Conservation (phyloP, 2,797 vertebrate genomes). For the Periparus ater region DNA sequence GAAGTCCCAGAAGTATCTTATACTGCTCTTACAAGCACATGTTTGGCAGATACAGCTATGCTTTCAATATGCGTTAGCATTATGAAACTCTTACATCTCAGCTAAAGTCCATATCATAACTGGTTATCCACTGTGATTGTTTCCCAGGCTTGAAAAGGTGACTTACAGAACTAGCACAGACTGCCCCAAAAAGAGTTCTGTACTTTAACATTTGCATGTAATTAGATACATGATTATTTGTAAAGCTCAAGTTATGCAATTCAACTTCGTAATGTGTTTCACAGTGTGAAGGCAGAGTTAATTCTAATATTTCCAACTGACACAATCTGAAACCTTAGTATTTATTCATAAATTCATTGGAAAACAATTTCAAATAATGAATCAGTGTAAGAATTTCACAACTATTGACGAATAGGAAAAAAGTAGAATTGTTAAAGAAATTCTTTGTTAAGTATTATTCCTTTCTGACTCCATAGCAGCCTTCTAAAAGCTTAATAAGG, state of each 20-base stretch:
- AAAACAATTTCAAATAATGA: conserved; percentile 36
- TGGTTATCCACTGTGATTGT: neutral
- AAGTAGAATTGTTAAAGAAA: neutral
- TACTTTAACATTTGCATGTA: neutral
- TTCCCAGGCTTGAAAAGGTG: neutral
- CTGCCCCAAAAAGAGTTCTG: neutral
- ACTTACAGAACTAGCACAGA: neutral
- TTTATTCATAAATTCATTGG: conserved; percentile 24
- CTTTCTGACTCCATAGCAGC: neutral
- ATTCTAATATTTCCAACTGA: neutral
- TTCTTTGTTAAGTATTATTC: conserved; percentile 4
- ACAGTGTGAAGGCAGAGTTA: neutral
- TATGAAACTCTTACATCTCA: neutral
- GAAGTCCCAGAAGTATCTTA: neutral
- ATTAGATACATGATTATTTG: neutral
- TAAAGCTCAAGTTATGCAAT: neutral
- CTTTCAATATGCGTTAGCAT: neutral
- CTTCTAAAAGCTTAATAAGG: neutral
- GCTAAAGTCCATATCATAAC: neutral
- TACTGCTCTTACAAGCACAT: neutral
- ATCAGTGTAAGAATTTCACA: neutral
- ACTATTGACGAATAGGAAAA: neutral
- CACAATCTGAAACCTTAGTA: neutral
- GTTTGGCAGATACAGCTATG: neutral
- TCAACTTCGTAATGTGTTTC: neutral